Conservation (phyloP, 2,888 invertebrate genomes). For the Drosophila macrospina region DNA sequence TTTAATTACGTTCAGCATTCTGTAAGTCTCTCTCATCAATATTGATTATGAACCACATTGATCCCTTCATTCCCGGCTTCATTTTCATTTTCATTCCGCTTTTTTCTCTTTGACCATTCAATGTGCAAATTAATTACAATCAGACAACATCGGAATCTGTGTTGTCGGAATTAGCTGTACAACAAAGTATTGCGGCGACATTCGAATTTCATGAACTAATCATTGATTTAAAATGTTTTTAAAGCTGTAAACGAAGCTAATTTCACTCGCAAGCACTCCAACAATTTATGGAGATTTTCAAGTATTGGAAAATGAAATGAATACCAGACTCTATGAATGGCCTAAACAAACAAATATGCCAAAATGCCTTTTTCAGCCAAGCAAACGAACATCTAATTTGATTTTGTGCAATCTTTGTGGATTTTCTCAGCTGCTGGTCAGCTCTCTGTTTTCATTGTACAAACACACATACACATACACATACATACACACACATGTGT, state of each 20-base stretch:
- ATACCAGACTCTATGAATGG: constrained; percentile 4
- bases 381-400: constrained; percentile 26
- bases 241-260: too few relatives aligned
- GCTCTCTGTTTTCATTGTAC: neutral
- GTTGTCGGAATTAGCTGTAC: neutral
- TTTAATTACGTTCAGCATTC: constrained; percentile 55
- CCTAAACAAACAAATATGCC: constrained; percentile 13
- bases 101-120: constrained; percentile 20
- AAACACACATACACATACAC: neutral
- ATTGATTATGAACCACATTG: constrained; percentile 59
- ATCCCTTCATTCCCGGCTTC: neutral
- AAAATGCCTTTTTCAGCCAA: constrained; percentile 5
- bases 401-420: constrained; percentile 21
- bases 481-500: neutral
- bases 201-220: neutral
- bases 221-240: neutral
- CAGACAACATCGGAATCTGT: neutral
- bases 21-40: constrained; percentile 58
- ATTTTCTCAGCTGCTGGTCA: constrained; percentile 10
- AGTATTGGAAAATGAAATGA: constrained; percentile 16
- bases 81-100: constrained; percentile 23
- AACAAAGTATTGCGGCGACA: neutral
- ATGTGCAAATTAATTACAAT: constrained; percentile 61
- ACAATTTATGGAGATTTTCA: neutral
- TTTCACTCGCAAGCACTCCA: too few relatives aligned